These are phyloP conservation scores for Polyploca ridens DNA, from an alignment of 2,888 invertebrate genomes.

Conservation along the genomic window DNA sequence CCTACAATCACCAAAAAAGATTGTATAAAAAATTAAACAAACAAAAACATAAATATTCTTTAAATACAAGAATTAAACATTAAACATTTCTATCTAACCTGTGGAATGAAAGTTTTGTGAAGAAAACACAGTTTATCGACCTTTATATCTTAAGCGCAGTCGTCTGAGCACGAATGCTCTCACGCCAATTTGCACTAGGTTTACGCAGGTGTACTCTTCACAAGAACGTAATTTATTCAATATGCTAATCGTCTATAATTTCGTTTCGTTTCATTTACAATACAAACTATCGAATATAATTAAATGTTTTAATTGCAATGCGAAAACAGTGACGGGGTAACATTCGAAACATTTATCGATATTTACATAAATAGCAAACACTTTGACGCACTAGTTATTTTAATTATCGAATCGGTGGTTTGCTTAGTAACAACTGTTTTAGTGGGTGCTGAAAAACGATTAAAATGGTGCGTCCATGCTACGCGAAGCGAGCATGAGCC, in stretches of 20 bases:
- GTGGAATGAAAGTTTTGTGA: constrained; percentile 19
- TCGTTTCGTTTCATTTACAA: constrained; percentile 42
- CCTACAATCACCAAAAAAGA: too few relatives aligned
- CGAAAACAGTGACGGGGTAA: constrained; percentile 35
- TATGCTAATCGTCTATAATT: constrained; percentile 50
- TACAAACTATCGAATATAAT: constrained; percentile 43
- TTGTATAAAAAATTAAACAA: too few relatives aligned
- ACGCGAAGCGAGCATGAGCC: too few relatives aligned
- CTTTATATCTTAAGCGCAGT: constrained; percentile 11
- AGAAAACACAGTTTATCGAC: constrained; percentile 6
- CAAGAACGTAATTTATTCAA: constrained; percentile 51
- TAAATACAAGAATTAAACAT: too few relatives aligned
- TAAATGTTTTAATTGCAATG: constrained; percentile 41
- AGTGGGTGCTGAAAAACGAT: neutral
- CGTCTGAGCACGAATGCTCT: constrained; percentile 13
- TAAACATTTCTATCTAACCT: neutral
- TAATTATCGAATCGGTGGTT: neutral
- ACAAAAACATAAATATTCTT: too few relatives aligned
- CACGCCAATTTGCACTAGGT: constrained; percentile 26
- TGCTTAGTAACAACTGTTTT: neutral
- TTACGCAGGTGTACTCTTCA: constrained; percentile 40
- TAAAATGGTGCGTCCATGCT: too few relatives aligned
- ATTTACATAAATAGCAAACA: constrained; percentile 34
- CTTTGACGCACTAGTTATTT: constrained; percentile 7
- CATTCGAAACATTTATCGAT: constrained; percentile 15